Conservation (phyloP, 53 echinoderm and acorn worm genomes). For the Zoroaster sp. region DNA sequence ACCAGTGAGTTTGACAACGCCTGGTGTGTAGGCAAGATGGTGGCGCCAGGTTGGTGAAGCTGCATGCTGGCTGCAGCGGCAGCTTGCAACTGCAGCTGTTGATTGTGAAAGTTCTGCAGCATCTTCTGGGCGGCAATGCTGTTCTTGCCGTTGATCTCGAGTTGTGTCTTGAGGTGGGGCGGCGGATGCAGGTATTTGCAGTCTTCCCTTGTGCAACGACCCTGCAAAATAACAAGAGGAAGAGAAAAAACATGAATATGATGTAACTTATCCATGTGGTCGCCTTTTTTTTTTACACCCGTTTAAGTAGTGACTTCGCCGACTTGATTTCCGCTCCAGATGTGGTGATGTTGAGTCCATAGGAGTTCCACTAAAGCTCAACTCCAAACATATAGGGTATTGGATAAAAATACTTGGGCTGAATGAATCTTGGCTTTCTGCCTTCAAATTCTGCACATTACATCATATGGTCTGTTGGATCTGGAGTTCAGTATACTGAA, state of each 20-base stretch:
- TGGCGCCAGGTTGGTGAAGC: constrained; percentile 36
- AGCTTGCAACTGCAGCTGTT: constrained; percentile 67
- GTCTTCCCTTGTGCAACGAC: constrained; percentile 98
- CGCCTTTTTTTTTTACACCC: too few species aligned
- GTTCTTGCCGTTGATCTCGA: constrained; percentile 98
- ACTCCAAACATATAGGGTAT: too few species aligned
- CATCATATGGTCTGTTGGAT: not conserved
- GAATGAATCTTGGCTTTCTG: not conserved
- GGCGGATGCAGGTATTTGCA: constrained; percentile 99
- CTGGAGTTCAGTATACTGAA: not conserved
- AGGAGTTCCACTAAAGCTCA: too few species aligned
- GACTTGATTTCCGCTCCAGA: too few species aligned
- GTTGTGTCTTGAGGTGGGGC: constrained; percentile 98
- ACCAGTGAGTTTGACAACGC: constrained; percentile 46
- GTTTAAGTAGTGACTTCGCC: too few species aligned
- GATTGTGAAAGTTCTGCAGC: constrained; percentile 95
- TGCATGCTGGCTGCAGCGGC: constrained; percentile 60
- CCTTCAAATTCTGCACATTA: not conserved
- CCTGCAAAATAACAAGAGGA: constrained; percentile 58
- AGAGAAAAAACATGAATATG: not conserved
- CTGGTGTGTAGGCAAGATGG: constrained; percentile 47
- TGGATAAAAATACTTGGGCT: too few species aligned
- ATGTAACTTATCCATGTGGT: not conserved
- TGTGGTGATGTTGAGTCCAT: too few species aligned
- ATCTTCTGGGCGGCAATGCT: constrained; percentile 97